phyloP scores from a whole-genome alignment of 1,140 invertebrate species.

The Drosophila paulistorum region DNA sequence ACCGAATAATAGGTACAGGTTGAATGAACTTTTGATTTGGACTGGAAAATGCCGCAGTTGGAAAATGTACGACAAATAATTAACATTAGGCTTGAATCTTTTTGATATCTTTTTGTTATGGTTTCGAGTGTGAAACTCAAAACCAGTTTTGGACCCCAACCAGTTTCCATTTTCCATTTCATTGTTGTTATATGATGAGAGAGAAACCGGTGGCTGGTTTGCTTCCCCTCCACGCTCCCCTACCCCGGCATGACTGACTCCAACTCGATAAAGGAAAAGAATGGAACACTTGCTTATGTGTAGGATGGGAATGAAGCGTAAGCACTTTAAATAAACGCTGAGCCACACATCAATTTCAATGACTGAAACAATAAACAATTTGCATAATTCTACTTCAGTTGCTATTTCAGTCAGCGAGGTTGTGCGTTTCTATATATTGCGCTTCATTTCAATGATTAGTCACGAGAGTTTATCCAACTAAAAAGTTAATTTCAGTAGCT shows the following conservation, averaged over 20 bases:
- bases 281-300: constrained; percentile 17
- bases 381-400: constrained; percentile 8
- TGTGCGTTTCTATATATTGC: constrained; percentile 11
- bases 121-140: constrained; percentile 37
- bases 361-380: constrained; percentile 17
- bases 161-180: constrained; percentile 65
- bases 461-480: constrained; percentile 15
- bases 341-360: constrained; percentile 17
- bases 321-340: constrained; percentile 4
- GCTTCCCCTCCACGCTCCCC: constrained; percentile 17
- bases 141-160: constrained; percentile 60
- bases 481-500: not conserved
- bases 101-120: constrained; percentile 52
- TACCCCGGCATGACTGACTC: not conserved
- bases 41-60: constrained; percentile 60
- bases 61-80: constrained; percentile 49
- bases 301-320: not conserved
- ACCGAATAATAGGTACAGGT: constrained; percentile 34
- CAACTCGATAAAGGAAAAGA: constrained; percentile 13
- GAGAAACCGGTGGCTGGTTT: constrained; percentile 55
- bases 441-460: constrained; percentile 34
- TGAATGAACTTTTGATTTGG: constrained; percentile 55
- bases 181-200: constrained; percentile 29
- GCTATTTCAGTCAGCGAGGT: not conserved
- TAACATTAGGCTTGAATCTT: constrained; percentile 37